phyloP scores from a whole-genome alignment of 2,888 invertebrate genomes.

The Macrophya alboannulata region DNA sequence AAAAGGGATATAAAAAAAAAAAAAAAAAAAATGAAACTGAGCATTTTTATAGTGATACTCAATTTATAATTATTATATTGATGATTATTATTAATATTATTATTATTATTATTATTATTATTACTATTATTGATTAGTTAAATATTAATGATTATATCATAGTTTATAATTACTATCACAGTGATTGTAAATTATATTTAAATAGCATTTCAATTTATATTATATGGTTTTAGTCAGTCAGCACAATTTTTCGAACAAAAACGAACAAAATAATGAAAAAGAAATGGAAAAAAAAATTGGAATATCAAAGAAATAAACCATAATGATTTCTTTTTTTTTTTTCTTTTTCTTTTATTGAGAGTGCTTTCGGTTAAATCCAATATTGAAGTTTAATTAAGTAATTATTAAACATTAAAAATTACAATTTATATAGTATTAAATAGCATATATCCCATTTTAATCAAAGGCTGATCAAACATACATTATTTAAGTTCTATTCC shows the following conservation, averaged over 20 bases:
- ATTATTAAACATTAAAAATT: slow-evolving; percentile 39
- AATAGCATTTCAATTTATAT: slow-evolving; percentile 58
- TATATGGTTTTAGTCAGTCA: slow-evolving; percentile 55
- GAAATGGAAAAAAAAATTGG: not conserved
- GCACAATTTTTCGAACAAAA: slow-evolving; percentile 47
- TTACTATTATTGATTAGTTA: slow-evolving; percentile 49
- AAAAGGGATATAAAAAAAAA: slow-evolving; percentile 49
- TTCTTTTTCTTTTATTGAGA: not conserved
- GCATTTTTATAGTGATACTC: slow-evolving; percentile 70
- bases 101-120: slow-evolving; percentile 62
- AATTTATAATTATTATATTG: slow-evolving; percentile 66
- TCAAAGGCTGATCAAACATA: slow-evolving; percentile 59
- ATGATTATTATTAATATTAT: slow-evolving; percentile 65
- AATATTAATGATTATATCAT: slow-evolving; percentile 57
- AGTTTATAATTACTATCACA: slow-evolving; percentile 64
- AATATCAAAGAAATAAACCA: not conserved
- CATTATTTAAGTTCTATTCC: slow-evolving; percentile 40
- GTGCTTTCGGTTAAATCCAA: slow-evolving; percentile 5
- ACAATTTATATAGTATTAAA: slow-evolving; percentile 34
- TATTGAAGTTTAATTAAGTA: slow-evolving; percentile 2
- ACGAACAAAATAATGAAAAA: not conserved
- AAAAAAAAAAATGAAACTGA: slow-evolving; percentile 58
- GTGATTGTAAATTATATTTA: slow-evolving; percentile 54
- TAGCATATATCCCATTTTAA: slow-evolving; percentile 55
- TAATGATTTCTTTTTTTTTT: slow-evolving; percentile 1